A percentile compares a stretch with the other conserved stretches of the same genome.
Conservation (phyloP, 2,797 vertebrate species). For the Glyptemys insculpta region DNA sequence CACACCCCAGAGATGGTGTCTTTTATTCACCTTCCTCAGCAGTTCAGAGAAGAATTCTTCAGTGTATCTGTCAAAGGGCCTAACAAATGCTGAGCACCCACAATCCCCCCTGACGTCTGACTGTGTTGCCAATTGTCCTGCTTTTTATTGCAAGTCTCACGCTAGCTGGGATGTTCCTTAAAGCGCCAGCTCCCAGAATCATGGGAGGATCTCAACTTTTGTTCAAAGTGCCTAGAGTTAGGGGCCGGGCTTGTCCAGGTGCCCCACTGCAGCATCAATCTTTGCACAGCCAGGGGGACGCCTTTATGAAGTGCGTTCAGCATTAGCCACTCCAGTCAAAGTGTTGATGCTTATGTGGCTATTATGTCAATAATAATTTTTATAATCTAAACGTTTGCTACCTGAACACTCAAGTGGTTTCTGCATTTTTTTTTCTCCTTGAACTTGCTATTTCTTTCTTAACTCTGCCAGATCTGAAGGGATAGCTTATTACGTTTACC, state of each 20-base stretch:
- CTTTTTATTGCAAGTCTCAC: not conserved
- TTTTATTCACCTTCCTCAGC: too few relatives aligned
- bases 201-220: not conserved
- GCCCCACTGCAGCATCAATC: not conserved
- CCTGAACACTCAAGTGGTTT: not conserved
- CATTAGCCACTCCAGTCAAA: not conserved
- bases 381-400: rapidly evolving
- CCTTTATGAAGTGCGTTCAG: rapidly evolving
- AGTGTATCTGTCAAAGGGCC: too few relatives aligned
- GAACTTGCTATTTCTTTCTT: not conserved
- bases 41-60: too few relatives aligned
- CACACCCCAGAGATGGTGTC: too few relatives aligned
- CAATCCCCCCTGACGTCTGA: too few relatives aligned
- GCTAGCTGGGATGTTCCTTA: not conserved
- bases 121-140: too few relatives aligned
- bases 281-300: rapidly evolving
- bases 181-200: not conserved
- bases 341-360: not conserved
- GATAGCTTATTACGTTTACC: rapidly evolving
- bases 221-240: too few relatives aligned
- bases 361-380: not conserved
- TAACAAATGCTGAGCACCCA: too few relatives aligned
- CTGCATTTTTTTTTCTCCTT: not conserved
- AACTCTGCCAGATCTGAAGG: not conserved
- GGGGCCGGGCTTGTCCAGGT: too few relatives aligned